These are phyloP conservation scores for Zeugodacus cucurbitae DNA, from an alignment of 1,140 invertebrate genomes.

Conservation along the genomic window DNA sequence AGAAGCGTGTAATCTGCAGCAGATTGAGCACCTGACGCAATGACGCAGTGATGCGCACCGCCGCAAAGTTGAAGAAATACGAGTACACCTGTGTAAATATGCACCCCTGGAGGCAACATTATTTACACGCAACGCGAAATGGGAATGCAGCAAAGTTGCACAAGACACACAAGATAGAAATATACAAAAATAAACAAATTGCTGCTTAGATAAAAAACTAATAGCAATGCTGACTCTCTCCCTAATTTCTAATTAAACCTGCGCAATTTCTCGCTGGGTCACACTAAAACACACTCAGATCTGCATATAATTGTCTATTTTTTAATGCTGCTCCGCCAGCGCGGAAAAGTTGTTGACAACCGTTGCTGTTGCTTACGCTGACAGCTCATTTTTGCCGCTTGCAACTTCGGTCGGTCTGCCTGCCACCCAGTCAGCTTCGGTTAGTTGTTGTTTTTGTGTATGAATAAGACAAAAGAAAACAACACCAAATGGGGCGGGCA, in stretches of 20 bases:
- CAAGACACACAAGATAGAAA: neutral
- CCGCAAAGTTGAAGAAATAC: neutral
- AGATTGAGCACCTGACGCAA: conserved; percentile 22
- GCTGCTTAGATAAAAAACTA: neutral
- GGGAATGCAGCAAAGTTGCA: neutral
- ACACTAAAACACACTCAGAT: neutral
- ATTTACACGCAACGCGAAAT: neutral
- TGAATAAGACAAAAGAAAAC: neutral
- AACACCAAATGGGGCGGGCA: neutral
- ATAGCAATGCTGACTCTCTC: neutral
- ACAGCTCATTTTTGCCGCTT: conserved; percentile 8
- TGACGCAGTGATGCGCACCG: neutral
- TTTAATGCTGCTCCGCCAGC: too few species aligned
- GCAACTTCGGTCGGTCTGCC: neutral
- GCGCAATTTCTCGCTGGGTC: neutral
- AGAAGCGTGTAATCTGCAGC: neutral
- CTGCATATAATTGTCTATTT: neutral
- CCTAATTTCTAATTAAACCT: neutral
- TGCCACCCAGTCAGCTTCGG: neutral
- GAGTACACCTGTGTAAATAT: neutral
- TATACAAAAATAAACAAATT: neutral
- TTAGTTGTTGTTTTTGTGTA: neutral
- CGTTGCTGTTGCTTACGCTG: neutral
- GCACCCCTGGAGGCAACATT: neutral
- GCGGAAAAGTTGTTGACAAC: conserved; percentile 14